Conservation (phyloP, 1,140 invertebrate genomes). For the Grapholita molesta region DNA sequence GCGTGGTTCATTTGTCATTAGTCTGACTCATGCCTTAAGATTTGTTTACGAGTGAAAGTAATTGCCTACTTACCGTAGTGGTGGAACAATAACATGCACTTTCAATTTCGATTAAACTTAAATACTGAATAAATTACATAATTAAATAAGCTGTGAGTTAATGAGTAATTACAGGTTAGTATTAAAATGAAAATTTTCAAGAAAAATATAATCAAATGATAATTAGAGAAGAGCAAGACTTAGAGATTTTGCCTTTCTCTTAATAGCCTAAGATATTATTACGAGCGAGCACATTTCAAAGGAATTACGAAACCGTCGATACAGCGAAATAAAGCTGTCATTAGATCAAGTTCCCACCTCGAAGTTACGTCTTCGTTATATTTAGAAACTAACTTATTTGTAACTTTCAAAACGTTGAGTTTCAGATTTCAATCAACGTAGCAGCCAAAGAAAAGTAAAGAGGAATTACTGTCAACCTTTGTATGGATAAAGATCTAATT, state of each 20-base stretch:
- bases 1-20: not conserved
- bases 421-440: constrained; percentile 55
- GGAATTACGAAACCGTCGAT: not conserved
- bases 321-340: constrained; percentile 4
- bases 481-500: no score
- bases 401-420: constrained; percentile 37
- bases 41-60: constrained; percentile 2
- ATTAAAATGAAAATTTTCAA: not conserved
- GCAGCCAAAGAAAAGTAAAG: constrained; percentile 41
- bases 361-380: constrained; percentile 24
- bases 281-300: not conserved
- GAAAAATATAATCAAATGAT: not conserved
- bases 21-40: not conserved
- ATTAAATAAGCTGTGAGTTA: not conserved
- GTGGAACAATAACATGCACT: not conserved
- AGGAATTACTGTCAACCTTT: not conserved
- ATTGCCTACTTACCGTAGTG: not conserved
- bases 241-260: not conserved
- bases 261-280: not conserved
- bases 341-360: not conserved
- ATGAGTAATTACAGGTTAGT: not conserved
- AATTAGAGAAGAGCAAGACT: not conserved
- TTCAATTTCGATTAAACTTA: not conserved
- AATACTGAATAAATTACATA: not conserved
- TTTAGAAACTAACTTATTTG: constrained; percentile 36